Evolutionary conservation across 1,140 invertebrate species (phyloP).

Genomic region (Diorhabda carinulata): DNA sequence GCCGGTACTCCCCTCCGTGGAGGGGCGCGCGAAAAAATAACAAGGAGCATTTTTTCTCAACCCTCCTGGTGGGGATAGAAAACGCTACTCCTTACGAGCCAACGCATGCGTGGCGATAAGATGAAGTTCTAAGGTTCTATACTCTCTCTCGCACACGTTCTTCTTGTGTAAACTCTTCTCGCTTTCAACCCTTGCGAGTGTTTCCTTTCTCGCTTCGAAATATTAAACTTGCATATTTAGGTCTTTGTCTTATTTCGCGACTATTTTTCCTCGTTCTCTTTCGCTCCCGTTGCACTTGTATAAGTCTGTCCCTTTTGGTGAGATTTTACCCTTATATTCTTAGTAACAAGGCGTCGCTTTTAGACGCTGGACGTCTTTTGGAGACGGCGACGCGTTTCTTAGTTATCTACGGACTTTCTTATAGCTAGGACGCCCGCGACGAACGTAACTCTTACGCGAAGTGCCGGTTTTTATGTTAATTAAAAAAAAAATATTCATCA

Average conservation of each 20-base stretch:
- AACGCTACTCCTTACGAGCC: conserved; percentile 40
- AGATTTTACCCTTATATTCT: conserved; percentile 45
- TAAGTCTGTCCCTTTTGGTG: conserved; percentile 34
- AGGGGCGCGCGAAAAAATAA: conserved; percentile 38
- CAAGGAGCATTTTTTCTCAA: conserved; percentile 37
- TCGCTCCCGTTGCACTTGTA: conserved; percentile 37
- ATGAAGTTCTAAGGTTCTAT: conserved; percentile 44
- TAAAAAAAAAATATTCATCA: conserved; percentile 8
- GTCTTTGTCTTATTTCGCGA: conserved; percentile 38
- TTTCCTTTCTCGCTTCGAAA: conserved; percentile 30
- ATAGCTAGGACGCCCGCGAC: conserved; percentile 32
- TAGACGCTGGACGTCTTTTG: conserved; percentile 46
- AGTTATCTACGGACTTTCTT: conserved; percentile 42
- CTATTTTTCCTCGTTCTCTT: conserved; percentile 33
- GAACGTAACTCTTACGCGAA: conserved; percentile 11
- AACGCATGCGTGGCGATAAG: conserved; percentile 43
- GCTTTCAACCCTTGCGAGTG: conserved; percentile 38
- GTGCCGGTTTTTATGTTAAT: conserved; percentile 11
- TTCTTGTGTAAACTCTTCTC: conserved; percentile 37
- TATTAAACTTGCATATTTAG: conserved; percentile 36
- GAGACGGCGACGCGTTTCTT: conserved; percentile 43
- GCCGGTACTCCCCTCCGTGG: conserved; percentile 22
- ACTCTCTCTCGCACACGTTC: conserved; percentile 32
- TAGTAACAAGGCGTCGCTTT: conserved; percentile 46
- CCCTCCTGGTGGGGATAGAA: conserved; percentile 37